These are phyloP conservation scores for Conopomorpha cramerella DNA, from an alignment of 1,140 invertebrate species.

Conservation along the genomic window DNA sequence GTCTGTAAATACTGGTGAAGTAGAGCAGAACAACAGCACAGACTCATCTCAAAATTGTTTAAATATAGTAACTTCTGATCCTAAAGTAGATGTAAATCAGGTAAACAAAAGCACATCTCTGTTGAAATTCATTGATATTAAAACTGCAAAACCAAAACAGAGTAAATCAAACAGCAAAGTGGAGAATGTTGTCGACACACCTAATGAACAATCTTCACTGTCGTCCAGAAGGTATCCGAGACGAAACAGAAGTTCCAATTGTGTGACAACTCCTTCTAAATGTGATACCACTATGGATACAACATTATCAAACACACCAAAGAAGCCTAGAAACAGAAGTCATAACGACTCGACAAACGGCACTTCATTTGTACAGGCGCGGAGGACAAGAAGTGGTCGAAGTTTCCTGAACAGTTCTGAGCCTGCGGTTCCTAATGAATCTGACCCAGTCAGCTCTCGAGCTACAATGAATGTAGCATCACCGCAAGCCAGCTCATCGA, in stretches of 20 bases:
- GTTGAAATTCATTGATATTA: slow-evolving; percentile 28
- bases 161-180: slow-evolving; percentile 10
- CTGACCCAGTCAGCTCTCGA: slow-evolving; percentile 26
- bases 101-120: slow-evolving; percentile 29
- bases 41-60: slow-evolving; percentile 41
- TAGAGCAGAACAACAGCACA: slow-evolving; percentile 28
- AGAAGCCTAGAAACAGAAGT: background rate
- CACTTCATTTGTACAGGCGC: slow-evolving; percentile 14
- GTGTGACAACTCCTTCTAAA: no score
- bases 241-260: no score
- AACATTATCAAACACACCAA: background rate
- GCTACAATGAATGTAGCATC: slow-evolving; percentile 26
- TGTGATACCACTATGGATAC: no score
- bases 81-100: slow-evolving; percentile 17
- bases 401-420: slow-evolving; percentile 20
- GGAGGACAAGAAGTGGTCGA: slow-evolving; percentile 33
- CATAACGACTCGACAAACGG: background rate
- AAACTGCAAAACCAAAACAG: slow-evolving; percentile 11
- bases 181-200: no score
- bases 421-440: slow-evolving; percentile 23
- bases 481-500: slow-evolving; percentile 3
- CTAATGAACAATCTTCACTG: no score
- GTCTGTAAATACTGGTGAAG: slow-evolving; percentile 20
- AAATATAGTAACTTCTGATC: slow-evolving; percentile 30
- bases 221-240: no score